Percentiles rank a stretch among this genome's conserved stretches.
phyloP scores from a whole-genome alignment of 2,797 vertebrate species.

The Rhinogobio ventralis region DNA sequence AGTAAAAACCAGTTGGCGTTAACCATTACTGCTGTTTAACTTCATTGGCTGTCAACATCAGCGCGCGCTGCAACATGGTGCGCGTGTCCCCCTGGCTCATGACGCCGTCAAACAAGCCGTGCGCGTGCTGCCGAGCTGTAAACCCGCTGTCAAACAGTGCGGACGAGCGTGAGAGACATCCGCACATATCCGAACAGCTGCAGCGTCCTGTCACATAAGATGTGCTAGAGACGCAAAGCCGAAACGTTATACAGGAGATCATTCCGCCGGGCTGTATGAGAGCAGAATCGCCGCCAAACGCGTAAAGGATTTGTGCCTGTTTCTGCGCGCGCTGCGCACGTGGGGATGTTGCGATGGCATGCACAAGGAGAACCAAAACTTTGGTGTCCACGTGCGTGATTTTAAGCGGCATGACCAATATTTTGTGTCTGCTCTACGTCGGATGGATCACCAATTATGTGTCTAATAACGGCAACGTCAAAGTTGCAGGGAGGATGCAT shows the following conservation, averaged over 20 bases:
- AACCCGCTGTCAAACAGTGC: conserved; percentile 26
- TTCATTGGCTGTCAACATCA: conserved; percentile 37
- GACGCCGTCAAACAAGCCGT: conserved; percentile 26
- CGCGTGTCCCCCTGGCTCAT: conserved; percentile 7
- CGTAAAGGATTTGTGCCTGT: conserved; percentile 11
- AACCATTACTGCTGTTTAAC: conserved; percentile 4
- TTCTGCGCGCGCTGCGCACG: conserved; percentile 65
- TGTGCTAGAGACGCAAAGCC: background rate
- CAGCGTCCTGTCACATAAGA: conserved; percentile 4
- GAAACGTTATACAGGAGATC: conserved; percentile 20
- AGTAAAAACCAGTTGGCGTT: background rate
- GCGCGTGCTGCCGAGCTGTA: background rate
- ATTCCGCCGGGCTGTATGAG: background rate
- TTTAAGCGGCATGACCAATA: conserved; percentile 97
- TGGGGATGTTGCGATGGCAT: conserved; percentile 94
- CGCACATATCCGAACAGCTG: conserved; percentile 3
- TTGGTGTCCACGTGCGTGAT: conserved; percentile 99
- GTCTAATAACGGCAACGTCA: conserved; percentile 86
- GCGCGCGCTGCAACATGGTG: conserved; percentile 1
- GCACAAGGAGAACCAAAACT: conserved; percentile 99
- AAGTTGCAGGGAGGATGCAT: conserved; percentile 87
- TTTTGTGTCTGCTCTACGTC: conserved; percentile 95
- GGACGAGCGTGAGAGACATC: background rate
- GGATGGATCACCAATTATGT: conserved; percentile 98
- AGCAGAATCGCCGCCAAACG: conserved; percentile 4